phyloP scores from a whole-genome alignment of 2,113 vertebrate species.

The Mellivora capensis region DNA sequence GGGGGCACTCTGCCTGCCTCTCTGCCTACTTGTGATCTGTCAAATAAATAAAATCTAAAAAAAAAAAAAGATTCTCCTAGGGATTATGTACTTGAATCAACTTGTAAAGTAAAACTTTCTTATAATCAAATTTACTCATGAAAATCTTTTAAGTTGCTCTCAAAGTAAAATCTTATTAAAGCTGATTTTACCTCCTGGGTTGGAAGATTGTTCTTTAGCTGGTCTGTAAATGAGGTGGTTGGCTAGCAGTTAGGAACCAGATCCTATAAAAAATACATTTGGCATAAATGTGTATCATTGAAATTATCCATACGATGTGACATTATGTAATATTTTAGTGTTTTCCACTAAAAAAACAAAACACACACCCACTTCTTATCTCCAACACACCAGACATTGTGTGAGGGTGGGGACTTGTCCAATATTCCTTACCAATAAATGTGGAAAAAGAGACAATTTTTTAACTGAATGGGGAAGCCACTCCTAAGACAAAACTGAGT shows the following conservation, averaged over 20 bases:
- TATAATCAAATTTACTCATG: background rate
- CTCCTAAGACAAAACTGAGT: conserved; percentile 14
- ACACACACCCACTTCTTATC: background rate
- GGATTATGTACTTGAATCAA: background rate
- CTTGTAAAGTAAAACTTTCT: background rate
- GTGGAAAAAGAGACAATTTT: background rate
- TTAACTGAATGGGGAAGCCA: background rate
- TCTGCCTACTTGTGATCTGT: too few species aligned
- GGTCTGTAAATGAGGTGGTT: background rate
- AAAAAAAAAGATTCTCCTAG: background rate
- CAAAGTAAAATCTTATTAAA: conserved; percentile 30
- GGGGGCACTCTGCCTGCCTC: too few species aligned
- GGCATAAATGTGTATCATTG: background rate
- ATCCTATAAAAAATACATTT: background rate
- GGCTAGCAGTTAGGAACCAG: background rate
- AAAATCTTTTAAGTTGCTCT: conserved; percentile 1
- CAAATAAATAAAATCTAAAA: too few species aligned
- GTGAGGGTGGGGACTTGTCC: background rate
- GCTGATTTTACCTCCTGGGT: background rate
- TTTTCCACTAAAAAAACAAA: background rate
- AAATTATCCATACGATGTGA: background rate
- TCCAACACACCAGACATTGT: background rate
- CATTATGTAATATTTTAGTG: background rate
- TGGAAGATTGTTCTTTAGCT: background rate
- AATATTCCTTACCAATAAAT: background rate